A percentile compares a stretch with the other conserved stretches of the same genome.
These are phyloP conservation scores for Synergus japonicus DNA, from an alignment of 2,888 invertebrate genomes.

Conservation along the genomic window DNA sequence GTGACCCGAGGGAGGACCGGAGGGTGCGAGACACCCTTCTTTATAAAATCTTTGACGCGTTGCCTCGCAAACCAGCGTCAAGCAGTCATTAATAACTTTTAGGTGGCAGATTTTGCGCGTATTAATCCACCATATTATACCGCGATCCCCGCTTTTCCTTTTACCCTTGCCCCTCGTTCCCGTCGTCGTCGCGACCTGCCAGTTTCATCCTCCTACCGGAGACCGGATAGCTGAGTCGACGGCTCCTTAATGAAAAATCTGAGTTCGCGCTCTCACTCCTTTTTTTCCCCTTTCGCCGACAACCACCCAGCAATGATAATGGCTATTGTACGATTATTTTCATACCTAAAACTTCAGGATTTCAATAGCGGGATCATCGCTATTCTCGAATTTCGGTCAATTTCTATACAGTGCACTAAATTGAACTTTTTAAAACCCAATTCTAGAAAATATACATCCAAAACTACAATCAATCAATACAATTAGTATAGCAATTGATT, in stretches of 20 bases:
- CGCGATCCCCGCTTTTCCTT: slow-evolving; percentile 61
- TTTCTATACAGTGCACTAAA: background rate
- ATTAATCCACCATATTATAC: slow-evolving; percentile 77
- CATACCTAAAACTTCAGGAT: background rate
- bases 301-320: slow-evolving; percentile 55
- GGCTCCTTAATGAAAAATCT: slow-evolving; percentile 77
- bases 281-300: slow-evolving; percentile 55
- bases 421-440: background rate
- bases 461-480: no score
- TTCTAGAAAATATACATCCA: no score
- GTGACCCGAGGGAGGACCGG: slow-evolving; percentile 47
- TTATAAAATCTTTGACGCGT: slow-evolving; percentile 76
- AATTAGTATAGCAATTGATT: no score
- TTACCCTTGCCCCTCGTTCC: slow-evolving; percentile 59
- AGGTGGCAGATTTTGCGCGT: slow-evolving; percentile 76
- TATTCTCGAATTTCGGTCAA: background rate
- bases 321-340: slow-evolving; percentile 33
- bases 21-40: slow-evolving; percentile 59
- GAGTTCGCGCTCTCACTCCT: slow-evolving; percentile 64
- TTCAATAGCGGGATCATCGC: background rate
- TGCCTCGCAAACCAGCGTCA: slow-evolving; percentile 61
- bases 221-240: slow-evolving; percentile 76
- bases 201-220: slow-evolving; percentile 56
- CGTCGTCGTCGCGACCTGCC: slow-evolving; percentile 60
- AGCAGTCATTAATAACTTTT: slow-evolving; percentile 77